Evolutionary conservation across 1,140 invertebrate species (phyloP).

Genomic region (Drosophila arizonae): DNA sequence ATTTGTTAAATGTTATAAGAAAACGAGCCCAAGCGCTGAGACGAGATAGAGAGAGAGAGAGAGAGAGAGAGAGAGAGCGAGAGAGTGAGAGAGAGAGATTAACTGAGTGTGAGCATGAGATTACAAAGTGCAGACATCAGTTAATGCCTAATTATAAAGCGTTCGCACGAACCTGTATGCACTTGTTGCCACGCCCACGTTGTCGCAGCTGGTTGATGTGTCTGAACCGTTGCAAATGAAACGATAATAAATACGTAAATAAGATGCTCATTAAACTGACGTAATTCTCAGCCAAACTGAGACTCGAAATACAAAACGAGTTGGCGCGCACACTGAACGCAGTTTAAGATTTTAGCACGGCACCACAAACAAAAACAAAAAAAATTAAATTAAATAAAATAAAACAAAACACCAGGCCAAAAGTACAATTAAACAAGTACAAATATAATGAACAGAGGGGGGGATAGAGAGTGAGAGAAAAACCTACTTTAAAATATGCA

Average conservation of each 20-base stretch:
- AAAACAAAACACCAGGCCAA: background rate
- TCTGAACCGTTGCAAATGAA: conserved; percentile 49
- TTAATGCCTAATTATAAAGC: conserved; percentile 8
- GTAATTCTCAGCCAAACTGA: conserved; percentile 9
- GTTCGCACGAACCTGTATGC: conserved; percentile 30
- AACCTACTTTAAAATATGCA: conserved; percentile 53
- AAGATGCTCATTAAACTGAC: conserved; percentile 18
- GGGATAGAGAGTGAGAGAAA: background rate
- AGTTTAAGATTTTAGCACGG: conserved; percentile 25
- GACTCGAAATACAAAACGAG: conserved; percentile 1
- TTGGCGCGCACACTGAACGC: conserved; percentile 43
- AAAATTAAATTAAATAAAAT: conserved; percentile 1
- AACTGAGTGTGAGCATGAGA: background rate
- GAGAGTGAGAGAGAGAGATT: background rate
- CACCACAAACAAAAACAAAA: conserved; percentile 14
- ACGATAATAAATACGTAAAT: conserved; percentile 16
- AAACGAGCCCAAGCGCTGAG: too few relatives aligned
- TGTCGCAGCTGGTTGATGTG: conserved; percentile 4
- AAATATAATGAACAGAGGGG: background rate
- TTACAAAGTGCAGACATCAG: background rate
- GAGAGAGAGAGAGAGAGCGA: background rate
- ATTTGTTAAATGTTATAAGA: background rate
- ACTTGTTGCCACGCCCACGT: conserved; percentile 15
- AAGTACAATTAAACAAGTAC: background rate
- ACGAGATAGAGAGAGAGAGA: background rate